Conservation (phyloP, 2,797 vertebrate species). For the Diglossa cyanea region DNA sequence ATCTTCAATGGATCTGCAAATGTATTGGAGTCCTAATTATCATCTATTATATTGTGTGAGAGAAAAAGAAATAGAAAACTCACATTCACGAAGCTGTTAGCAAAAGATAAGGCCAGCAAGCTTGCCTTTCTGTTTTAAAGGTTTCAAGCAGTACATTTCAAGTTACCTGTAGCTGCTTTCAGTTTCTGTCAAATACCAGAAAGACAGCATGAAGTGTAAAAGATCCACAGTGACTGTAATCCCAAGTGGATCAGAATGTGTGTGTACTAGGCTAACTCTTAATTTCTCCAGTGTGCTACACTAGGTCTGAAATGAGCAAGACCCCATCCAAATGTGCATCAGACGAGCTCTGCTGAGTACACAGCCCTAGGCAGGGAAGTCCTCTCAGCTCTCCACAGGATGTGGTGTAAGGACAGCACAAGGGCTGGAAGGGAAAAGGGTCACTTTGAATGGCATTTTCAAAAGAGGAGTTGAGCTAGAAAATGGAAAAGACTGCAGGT, state of each 20-base stretch:
- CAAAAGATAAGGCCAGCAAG: not conserved
- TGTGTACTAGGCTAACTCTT: not conserved
- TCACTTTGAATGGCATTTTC: not conserved
- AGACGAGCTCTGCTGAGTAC: not conserved
- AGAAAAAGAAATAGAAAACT: not conserved
- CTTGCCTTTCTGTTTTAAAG: not conserved
- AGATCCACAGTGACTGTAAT: not conserved
- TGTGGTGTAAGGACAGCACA: not conserved
- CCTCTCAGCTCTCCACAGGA: not conserved
- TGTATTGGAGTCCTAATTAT: not conserved
- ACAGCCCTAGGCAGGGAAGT: not conserved
- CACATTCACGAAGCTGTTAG: not conserved
- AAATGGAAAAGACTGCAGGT: not conserved
- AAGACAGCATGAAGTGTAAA: not conserved
- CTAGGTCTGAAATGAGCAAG: not conserved
- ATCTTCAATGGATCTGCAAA: not conserved
- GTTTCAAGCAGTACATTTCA: not conserved
- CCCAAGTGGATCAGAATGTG: not conserved
- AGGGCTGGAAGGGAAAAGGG: not conserved
- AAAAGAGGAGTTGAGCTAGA: not conserved
- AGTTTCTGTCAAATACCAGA: not conserved
- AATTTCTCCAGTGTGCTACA: not conserved
- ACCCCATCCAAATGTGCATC: not conserved
- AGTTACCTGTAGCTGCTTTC: not conserved
- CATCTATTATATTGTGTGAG: not conserved